Evolutionary conservation across 2,113 vertebrate genomes (phyloP).

Genomic region (Lates calcarifer): DNA sequence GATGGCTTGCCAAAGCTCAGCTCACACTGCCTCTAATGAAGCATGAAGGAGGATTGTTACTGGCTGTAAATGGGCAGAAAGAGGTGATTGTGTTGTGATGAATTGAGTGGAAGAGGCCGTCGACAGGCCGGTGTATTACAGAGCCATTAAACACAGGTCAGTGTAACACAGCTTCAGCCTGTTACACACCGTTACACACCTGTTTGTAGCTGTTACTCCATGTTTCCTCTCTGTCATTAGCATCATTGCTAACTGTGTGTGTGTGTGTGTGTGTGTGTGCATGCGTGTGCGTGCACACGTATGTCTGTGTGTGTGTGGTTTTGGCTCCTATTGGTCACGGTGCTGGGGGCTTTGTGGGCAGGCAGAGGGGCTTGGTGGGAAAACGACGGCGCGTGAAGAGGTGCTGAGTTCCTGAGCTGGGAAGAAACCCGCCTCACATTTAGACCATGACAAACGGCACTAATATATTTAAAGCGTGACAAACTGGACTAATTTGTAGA

Average conservation of each 20-base stretch:
- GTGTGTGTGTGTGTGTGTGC: slow-evolving; percentile 48
- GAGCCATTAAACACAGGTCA: slow-evolving; percentile 90
- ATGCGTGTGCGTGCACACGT: slow-evolving; percentile 16
- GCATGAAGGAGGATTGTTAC: slow-evolving; percentile 96
- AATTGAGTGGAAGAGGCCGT: slow-evolving; percentile 98
- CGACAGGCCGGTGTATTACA: slow-evolving; percentile 91
- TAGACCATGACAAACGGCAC: slow-evolving; percentile 91
- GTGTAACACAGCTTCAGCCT: slow-evolving; percentile 79
- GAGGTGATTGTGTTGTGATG: slow-evolving; percentile 98
- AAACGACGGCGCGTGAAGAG: slow-evolving; percentile 85
- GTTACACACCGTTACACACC: neutral
- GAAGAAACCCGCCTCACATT: slow-evolving; percentile 89
- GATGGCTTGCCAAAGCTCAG: slow-evolving; percentile 84
- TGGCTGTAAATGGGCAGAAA: slow-evolving; percentile 75
- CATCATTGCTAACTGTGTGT: neutral
- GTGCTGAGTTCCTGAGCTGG: slow-evolving; percentile 83
- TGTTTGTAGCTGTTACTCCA: neutral
- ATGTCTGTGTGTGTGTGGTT: slow-evolving; percentile 81
- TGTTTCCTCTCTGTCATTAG: no score
- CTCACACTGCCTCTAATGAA: slow-evolving; percentile 89
- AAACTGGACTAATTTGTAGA: slow-evolving; percentile 94
- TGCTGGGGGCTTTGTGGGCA: slow-evolving; percentile 88
- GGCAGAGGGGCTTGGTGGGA: slow-evolving; percentile 87
- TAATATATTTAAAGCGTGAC: slow-evolving; percentile 92
- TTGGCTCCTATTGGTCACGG: slow-evolving; percentile 86